A percentile compares a stretch with the other conserved stretches of the same genome.
These are phyloP conservation scores for Drosophila acutilabella DNA, from an alignment of 2,888 invertebrate species.

Conservation along the genomic window DNA sequence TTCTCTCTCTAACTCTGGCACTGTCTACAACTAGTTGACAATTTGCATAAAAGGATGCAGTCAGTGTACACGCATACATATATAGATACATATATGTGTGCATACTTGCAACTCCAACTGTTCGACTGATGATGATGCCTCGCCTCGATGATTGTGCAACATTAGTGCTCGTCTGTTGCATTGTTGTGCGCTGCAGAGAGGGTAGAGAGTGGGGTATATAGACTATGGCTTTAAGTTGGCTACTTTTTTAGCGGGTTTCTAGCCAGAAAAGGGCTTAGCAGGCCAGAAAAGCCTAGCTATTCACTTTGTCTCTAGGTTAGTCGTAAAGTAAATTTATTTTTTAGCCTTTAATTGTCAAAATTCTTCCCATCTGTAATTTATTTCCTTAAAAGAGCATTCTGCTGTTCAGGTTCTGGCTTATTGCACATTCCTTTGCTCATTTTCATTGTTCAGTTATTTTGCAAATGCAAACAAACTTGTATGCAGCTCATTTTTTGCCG, in stretches of 20 bases:
- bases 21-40: constrained; percentile 57
- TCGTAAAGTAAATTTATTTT: too few relatives aligned
- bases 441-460: constrained; percentile 38
- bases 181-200: constrained; percentile 29
- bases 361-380: background rate
- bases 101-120: constrained; percentile 26
- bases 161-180: constrained; percentile 51
- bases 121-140: constrained; percentile 37
- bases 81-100: constrained; percentile 15
- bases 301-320: too few relatives aligned
- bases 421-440: background rate
- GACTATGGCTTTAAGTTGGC: constrained; percentile 2
- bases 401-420: too few relatives aligned
- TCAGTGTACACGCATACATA: constrained; percentile 41
- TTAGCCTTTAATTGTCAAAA: too few relatives aligned
- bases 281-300: too few relatives aligned
- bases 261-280: too few relatives aligned
- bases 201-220: constrained; percentile 2
- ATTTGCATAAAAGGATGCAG: constrained; percentile 76
- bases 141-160: constrained; percentile 59
- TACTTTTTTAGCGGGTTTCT: background rate
- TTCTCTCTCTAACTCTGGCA: background rate
- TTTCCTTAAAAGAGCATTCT: constrained; percentile 18
- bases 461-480: constrained; percentile 40
- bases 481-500: constrained; percentile 55